A percentile compares a stretch with the other conserved stretches of the same genome.
Conservation (phyloP, 2,113 vertebrate species). For the Cairina moschata region DNA sequence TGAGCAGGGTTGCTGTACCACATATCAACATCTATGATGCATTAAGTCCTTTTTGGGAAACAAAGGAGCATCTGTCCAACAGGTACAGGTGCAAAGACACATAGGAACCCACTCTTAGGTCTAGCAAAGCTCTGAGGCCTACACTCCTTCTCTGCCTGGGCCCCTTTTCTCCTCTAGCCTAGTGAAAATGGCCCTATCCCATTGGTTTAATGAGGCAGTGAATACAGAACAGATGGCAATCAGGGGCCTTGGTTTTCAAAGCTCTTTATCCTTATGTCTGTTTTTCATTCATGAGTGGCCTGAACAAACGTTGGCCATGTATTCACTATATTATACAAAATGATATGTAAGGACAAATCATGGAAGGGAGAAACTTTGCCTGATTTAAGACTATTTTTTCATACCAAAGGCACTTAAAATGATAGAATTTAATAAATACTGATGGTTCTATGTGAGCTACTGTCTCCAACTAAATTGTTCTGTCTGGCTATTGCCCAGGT, state of each 20-base stretch:
- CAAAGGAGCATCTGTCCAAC: not conserved
- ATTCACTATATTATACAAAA: not conserved
- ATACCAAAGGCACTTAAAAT: not conserved
- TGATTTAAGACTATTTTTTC: not conserved
- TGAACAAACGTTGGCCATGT: not conserved
- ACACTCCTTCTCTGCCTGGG: not conserved
- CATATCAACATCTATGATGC: not conserved
- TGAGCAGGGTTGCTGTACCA: not conserved
- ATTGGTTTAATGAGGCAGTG: not conserved
- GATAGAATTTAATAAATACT: not conserved
- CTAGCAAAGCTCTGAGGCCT: not conserved
- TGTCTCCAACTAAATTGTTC: not conserved
- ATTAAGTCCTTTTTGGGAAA: not conserved
- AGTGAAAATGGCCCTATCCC: not conserved
- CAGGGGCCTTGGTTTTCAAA: not conserved
- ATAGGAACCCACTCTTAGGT: not conserved
- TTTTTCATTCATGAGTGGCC: not conserved
- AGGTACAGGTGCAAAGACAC: not conserved
- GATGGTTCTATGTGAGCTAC: not conserved
- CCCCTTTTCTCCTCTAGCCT: not conserved
- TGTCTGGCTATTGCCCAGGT: not conserved
- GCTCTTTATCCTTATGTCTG: not conserved
- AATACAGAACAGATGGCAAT: not conserved
- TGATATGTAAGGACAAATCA: not conserved
- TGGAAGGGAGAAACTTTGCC: not conserved